A percentile compares a stretch with the other conserved stretches of the same genome.
Evolutionary conservation across 2,797 vertebrate species (phyloP).

Genomic region (Cossypha dichroa): DNA sequence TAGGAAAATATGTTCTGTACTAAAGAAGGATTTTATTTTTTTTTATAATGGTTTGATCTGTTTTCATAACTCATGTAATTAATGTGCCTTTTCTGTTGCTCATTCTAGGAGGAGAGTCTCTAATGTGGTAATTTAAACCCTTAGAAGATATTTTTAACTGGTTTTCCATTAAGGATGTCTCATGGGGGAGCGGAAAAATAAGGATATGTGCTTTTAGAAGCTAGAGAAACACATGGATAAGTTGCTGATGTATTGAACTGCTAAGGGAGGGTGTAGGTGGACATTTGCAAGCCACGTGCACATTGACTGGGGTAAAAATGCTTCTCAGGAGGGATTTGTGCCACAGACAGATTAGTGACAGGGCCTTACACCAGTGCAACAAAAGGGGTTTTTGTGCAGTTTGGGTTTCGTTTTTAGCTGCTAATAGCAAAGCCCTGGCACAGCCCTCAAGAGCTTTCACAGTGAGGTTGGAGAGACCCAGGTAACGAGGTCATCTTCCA

Average conservation of each 20-base stretch:
- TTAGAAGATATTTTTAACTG: neutral
- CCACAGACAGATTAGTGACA: neutral
- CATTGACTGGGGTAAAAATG: neutral
- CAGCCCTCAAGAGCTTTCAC: neutral
- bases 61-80: slow-evolving; percentile 14
- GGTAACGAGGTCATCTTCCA: neutral
- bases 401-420: neutral
- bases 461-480: neutral
- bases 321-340: neutral
- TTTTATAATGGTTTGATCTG: neutral
- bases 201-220: neutral
- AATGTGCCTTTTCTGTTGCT: neutral
- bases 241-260: neutral
- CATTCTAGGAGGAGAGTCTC: neutral
- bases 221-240: neutral
- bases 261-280: neutral
- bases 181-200: neutral
- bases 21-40: neutral
- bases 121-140: neutral
- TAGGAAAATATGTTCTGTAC: neutral
- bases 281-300: neutral
- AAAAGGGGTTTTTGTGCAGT: neutral
- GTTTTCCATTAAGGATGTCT: neutral
- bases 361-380: neutral
- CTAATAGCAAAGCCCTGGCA: neutral